Evolutionary conservation across 2,797 vertebrate species (phyloP).

Genomic region (Galaxias olidus): DNA sequence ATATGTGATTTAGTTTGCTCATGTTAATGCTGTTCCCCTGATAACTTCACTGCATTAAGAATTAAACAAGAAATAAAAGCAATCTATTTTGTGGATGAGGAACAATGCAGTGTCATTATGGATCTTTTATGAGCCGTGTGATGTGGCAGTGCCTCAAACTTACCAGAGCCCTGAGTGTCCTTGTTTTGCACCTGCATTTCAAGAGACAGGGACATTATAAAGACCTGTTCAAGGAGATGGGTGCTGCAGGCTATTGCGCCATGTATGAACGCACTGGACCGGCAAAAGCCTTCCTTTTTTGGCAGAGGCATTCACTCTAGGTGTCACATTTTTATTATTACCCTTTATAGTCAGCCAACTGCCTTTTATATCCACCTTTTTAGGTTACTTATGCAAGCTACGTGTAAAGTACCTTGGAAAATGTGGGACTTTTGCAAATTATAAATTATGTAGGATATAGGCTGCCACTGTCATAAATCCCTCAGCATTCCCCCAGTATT

Average conservation of each 20-base stretch:
- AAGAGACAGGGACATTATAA: conserved; percentile 4
- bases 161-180: conserved; percentile 4
- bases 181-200: not conserved
- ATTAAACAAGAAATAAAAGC: not conserved
- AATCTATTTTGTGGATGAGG: conserved; percentile 2
- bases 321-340: conserved; percentile 2
- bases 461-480: too few species aligned
- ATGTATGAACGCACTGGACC: not conserved
- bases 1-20: not conserved
- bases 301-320: conserved; percentile 4
- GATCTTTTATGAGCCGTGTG: conserved; percentile 14
- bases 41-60: conserved; percentile 1
- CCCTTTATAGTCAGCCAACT: not conserved
- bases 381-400: too few species aligned
- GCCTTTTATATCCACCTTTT: too few species aligned
- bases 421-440: too few species aligned
- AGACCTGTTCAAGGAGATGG: conserved; percentile 1
- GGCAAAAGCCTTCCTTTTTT: conserved; percentile 3
- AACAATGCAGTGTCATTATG: conserved; percentile 27
- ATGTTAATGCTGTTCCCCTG: not conserved
- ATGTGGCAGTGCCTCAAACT: conserved; percentile 2
- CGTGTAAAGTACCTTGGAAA: too few species aligned
- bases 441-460: too few species aligned
- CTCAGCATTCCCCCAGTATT: too few species aligned
- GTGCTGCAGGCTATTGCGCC: not conserved